These are phyloP conservation scores for Embiotoca jacksoni DNA, from an alignment of 2,113 vertebrate species.

Conservation along the genomic window DNA sequence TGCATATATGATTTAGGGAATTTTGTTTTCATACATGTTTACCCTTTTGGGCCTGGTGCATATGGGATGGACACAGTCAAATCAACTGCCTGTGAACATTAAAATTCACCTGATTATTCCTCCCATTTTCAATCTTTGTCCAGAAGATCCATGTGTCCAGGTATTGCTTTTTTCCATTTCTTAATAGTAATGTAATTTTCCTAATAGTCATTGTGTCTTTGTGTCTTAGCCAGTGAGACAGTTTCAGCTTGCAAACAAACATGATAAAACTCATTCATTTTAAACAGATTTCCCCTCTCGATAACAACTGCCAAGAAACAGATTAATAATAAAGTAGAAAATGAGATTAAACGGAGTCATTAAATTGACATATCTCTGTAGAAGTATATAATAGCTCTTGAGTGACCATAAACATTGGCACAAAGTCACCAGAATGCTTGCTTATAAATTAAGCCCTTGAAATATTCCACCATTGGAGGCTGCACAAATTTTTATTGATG, in stretches of 20 bases:
- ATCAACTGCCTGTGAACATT: too few relatives aligned
- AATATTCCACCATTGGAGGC: slow-evolving; percentile 13
- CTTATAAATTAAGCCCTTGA: slow-evolving; percentile 46
- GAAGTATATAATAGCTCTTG: slow-evolving; percentile 65
- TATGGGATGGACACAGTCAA: background rate
- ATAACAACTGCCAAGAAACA: slow-evolving; percentile 61
- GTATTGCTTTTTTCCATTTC: background rate
- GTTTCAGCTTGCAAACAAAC: slow-evolving; percentile 44
- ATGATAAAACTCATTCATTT: slow-evolving; percentile 43
- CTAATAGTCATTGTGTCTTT: background rate
- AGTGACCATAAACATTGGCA: slow-evolving; percentile 54
- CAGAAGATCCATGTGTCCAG: background rate
- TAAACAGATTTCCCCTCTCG: slow-evolving; percentile 43
- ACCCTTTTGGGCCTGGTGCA: slow-evolving; percentile 1
- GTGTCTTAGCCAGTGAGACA: slow-evolving; percentile 5
- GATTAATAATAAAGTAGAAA: slow-evolving; percentile 78
- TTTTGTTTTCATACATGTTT: too few relatives aligned
- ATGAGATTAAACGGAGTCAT: slow-evolving; percentile 72
- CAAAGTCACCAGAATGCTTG: slow-evolving; percentile 49
- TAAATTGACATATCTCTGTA: slow-evolving; percentile 72
- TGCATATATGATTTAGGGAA: too few relatives aligned
- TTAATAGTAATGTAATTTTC: background rate
- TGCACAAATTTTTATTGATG: slow-evolving; percentile 8
- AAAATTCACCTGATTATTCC: too few relatives aligned
- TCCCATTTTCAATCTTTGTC: background rate